phyloP scores from a whole-genome alignment of 2,797 vertebrate species.

The Fundulus diaphanus region DNA sequence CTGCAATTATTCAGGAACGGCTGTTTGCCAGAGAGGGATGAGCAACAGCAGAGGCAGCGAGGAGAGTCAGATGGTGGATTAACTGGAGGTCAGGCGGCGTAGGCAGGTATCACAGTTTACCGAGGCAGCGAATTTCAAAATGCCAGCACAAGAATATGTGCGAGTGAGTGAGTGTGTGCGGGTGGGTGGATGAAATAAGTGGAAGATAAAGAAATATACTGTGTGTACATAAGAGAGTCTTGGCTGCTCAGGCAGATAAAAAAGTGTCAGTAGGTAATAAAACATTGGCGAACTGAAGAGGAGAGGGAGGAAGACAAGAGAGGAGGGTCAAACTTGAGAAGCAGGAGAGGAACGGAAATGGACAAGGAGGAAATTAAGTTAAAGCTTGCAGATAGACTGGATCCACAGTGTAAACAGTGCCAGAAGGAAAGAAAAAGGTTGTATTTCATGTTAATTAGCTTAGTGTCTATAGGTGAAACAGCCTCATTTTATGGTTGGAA shows the following conservation, averaged over 20 bases:
- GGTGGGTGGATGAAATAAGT: constrained; percentile 60
- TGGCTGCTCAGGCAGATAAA: constrained; percentile 29
- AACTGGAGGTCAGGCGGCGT: constrained; percentile 59
- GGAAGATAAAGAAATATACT: constrained; percentile 65
- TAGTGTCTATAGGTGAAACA: constrained; percentile 14
- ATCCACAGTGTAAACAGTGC: constrained; percentile 21
- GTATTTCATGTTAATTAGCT: background rate
- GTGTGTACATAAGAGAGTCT: constrained; percentile 38
- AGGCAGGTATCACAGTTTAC: constrained; percentile 57
- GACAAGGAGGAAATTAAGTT: constrained; percentile 9
- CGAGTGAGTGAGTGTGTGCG: constrained; percentile 17
- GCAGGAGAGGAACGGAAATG: background rate
- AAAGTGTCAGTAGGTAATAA: constrained; percentile 35
- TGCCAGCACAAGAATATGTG: constrained; percentile 21
- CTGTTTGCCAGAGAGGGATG: constrained; percentile 69
- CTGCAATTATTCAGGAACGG: constrained; percentile 85
- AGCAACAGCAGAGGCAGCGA: constrained; percentile 51
- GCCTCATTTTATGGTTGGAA: background rate
- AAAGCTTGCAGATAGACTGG: constrained; percentile 50
- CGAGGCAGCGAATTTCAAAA: constrained; percentile 48
- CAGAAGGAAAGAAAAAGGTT: background rate
- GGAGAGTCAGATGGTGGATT: constrained; percentile 68
- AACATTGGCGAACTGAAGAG: constrained; percentile 28
- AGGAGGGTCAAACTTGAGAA: constrained; percentile 7
- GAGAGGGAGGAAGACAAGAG: constrained; percentile 15